Percentiles rank a stretch among this genome's conserved stretches.
These are phyloP conservation scores for Podarcis cretensis DNA, from an alignment of 2,113 vertebrate genomes.

Conservation along the genomic window DNA sequence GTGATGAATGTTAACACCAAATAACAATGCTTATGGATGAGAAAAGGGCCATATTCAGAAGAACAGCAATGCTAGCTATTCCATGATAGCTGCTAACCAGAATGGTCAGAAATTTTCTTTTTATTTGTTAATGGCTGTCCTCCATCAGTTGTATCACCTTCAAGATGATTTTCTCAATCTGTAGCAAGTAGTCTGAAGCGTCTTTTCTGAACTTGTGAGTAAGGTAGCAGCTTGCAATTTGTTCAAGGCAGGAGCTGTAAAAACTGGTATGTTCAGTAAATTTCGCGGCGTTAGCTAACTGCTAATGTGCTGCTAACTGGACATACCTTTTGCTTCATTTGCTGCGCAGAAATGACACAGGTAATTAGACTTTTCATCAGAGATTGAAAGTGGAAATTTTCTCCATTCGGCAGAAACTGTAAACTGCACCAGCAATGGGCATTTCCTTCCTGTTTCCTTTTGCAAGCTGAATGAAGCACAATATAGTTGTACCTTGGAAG, in stretches of 20 bases:
- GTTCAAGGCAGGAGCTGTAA: background rate
- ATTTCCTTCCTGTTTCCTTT: background rate
- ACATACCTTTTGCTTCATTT: background rate
- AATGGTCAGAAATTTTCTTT: background rate
- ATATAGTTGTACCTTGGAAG: too few species aligned
- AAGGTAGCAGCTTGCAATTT: background rate
- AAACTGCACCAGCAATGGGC: background rate
- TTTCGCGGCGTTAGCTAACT: background rate
- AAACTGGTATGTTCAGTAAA: background rate
- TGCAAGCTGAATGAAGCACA: background rate
- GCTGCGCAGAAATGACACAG: background rate
- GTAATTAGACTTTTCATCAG: too few species aligned
- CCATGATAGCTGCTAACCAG: background rate
- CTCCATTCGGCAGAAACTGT: background rate
- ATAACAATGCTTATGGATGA: background rate
- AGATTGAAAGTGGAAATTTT: background rate
- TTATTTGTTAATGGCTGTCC: background rate
- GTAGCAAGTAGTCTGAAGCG: too few species aligned
- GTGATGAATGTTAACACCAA: background rate
- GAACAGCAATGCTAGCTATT: background rate
- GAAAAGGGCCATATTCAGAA: background rate
- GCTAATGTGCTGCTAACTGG: background rate
- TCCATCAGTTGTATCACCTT: background rate
- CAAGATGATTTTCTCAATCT: background rate
- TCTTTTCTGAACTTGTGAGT: background rate